These are phyloP conservation scores for Enteromius trimaculatus DNA, from an alignment of 2,797 vertebrate species.

Conservation along the genomic window DNA sequence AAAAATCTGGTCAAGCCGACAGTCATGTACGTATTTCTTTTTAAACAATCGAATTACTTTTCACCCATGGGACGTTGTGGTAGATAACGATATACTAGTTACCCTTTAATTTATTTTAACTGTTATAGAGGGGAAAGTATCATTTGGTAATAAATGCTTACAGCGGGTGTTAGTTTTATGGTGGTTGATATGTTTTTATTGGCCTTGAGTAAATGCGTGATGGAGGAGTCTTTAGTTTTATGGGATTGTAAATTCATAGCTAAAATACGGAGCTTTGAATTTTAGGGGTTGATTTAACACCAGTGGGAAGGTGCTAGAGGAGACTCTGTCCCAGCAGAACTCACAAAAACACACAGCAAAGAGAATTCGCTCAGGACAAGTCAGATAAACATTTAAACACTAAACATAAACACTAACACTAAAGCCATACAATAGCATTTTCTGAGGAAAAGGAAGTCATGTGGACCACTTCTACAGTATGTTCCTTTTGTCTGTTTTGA, in stretches of 20 bases:
- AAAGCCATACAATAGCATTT: background rate
- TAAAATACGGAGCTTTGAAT: constrained; percentile 26
- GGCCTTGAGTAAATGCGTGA: constrained; percentile 42
- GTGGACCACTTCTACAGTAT: no score
- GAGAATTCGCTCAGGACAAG: background rate
- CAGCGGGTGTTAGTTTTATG: constrained; percentile 49
- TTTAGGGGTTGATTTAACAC: constrained; percentile 44
- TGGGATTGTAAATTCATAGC: constrained; percentile 55
- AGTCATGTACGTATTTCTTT: background rate
- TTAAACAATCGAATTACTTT: constrained; percentile 47
- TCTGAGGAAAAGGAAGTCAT: background rate
- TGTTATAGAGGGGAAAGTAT: constrained; percentile 54
- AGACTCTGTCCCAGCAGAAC: constrained; percentile 1
- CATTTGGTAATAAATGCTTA: constrained; percentile 59
- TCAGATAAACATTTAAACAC: background rate
- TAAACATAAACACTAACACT: background rate
- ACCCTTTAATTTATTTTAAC: constrained; percentile 51
- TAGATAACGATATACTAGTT: constrained; percentile 51
- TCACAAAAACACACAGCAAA: background rate
- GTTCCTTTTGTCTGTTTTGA: constrained; percentile 5
- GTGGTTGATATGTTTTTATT: constrained; percentile 56
- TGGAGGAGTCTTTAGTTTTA: constrained; percentile 51
- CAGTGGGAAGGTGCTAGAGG: background rate
- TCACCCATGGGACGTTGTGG: constrained; percentile 20
- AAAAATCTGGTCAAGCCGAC: constrained; percentile 35